Conservation (phyloP, 2,797 vertebrate species). For the Anguilla marmorata region DNA sequence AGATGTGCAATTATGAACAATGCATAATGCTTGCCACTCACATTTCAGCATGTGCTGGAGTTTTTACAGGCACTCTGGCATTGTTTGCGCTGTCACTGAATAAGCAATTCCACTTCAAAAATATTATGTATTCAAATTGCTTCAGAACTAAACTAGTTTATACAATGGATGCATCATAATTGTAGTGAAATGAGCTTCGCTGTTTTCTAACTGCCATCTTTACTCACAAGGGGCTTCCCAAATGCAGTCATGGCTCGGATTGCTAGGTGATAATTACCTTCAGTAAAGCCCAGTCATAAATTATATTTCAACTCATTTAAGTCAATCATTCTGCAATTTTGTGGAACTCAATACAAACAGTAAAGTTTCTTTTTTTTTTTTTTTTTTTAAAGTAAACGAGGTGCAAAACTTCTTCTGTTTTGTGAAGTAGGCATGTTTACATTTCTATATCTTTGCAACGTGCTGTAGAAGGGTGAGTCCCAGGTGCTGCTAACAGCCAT, state of each 20-base stretch:
- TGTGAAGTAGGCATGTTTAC: background rate
- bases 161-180: background rate
- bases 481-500: background rate
- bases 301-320: background rate
- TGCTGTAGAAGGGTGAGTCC: background rate
- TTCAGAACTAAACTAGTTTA: background rate
- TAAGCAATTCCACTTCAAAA: slow-evolving; percentile 4
- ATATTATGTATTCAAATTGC: background rate
- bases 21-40: background rate
- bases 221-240: background rate
- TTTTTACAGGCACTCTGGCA: background rate
- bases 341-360: background rate
- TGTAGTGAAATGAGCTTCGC: background rate
- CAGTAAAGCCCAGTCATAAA: background rate
- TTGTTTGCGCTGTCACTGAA: background rate
- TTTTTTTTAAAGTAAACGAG: background rate
- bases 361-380: too few species aligned
- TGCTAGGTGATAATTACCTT: background rate
- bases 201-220: background rate
- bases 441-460: background rate
- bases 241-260: background rate
- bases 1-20: background rate
- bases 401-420: background rate
- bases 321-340: background rate
- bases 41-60: background rate